Conservation (phyloP, 2,888 invertebrate species). For the Calameuta pallipes region DNA sequence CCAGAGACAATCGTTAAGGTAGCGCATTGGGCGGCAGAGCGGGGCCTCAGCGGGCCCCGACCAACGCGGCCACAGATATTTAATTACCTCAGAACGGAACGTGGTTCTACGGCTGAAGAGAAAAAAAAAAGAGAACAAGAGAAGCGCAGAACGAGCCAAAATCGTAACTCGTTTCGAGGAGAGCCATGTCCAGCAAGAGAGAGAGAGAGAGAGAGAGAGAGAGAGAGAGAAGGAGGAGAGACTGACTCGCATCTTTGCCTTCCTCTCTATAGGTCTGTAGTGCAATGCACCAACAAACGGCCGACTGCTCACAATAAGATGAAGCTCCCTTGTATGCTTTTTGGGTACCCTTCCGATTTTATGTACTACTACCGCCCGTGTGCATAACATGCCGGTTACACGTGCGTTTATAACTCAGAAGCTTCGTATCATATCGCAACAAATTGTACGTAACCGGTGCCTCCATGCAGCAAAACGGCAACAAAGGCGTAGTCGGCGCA, state of each 20-base stretch:
- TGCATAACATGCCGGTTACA: slow-evolving; percentile 38
- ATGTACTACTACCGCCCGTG: slow-evolving; percentile 27
- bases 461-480: too few relatives aligned
- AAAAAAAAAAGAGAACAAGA: slow-evolving; percentile 7
- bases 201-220: slow-evolving; percentile 7
- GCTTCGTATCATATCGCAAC: slow-evolving; percentile 38
- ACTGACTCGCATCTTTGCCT: not conserved
- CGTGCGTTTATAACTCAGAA: slow-evolving; percentile 54
- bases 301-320: too few relatives aligned
- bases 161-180: slow-evolving; percentile 42
- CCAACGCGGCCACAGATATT: slow-evolving; percentile 51
- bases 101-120: slow-evolving; percentile 3
- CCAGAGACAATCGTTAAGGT: slow-evolving; percentile 64
- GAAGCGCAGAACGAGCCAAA: slow-evolving; percentile 33
- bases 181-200: slow-evolving; percentile 19
- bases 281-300: too few relatives aligned
- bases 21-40: slow-evolving; percentile 54
- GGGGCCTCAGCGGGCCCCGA: slow-evolving; percentile 20
- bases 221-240: slow-evolving; percentile 7
- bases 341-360: slow-evolving; percentile 24
- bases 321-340: slow-evolving; percentile 29
- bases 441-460: slow-evolving; percentile 34
- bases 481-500: too few relatives aligned
- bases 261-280: too few relatives aligned
- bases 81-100: slow-evolving; percentile 49